Base-by-base conservation (phyloP, 2,113 vertebrate genomes). In the Colius striatus region DNA sequence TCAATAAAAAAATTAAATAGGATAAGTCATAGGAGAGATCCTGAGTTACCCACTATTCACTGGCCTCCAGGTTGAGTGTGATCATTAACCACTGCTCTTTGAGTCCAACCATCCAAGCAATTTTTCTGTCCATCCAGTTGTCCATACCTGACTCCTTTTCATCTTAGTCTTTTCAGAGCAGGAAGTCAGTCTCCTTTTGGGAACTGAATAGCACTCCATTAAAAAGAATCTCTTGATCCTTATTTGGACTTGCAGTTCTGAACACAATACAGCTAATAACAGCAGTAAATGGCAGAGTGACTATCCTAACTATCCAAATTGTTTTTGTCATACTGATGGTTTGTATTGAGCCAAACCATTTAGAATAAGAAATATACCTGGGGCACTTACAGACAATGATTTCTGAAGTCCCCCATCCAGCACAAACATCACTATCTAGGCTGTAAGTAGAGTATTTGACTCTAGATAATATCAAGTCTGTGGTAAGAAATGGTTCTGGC, bases 401-500 rank as follows among this genome's bases (percentile, higher is more conserved):
- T 94, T 84, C n/a, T 57, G 34, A 90, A 84, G 57, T 81, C 47
- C 41, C n/a, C 2, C 0, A 3, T 41, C 25, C 5, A 86, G 27
- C 77, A 84, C 57, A 83, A 71, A 81, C 32, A 74, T 92, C 84
- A 87, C 70, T 57, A 25, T 73, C 26, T 45, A 27, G 45, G 51
- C 61, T 94, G 47, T 57, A 86, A 87, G 50, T 50, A 67, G 20
- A 77, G 20, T 65, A 61, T 83, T 86, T 76, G 58, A 91, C 70
- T 94, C 41, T 22, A 62, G 84, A 91, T 92, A 90, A 82, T 93
- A 84, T 94, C 65, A 54, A 94, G 63, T 79, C 73, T 38, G 18
- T 76, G 66, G 63, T 57, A 92, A 90, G 84, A 93, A 93, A 62
- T 5, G n/a, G 29, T 93, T 95, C 74, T 89, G 81, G 72, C 73